These are phyloP conservation scores for Harmothoe impar DNA, from an alignment of 2,888 invertebrate species.

Conservation along the genomic window DNA sequence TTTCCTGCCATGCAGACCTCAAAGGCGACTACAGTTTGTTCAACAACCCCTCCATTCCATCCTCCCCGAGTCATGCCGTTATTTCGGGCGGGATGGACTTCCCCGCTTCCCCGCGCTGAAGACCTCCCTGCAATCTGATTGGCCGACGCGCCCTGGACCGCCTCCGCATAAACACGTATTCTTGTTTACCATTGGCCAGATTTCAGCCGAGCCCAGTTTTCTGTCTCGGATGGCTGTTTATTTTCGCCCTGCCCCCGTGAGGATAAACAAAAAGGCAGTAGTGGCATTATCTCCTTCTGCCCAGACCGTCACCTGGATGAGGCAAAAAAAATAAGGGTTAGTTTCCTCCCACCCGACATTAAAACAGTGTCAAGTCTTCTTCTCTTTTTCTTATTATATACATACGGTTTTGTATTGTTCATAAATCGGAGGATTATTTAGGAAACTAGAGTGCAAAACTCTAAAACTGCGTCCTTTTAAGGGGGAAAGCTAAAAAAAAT, in stretches of 20 bases:
- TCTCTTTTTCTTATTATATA: no score
- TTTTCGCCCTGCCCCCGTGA: neutral
- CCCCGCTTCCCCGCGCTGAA: neutral
- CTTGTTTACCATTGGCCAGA: conserved; percentile 50
- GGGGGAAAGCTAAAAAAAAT: no score
- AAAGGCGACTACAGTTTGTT: neutral
- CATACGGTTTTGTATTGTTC: no score
- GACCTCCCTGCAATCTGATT: neutral
- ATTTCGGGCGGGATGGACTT: neutral
- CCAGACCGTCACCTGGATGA: neutral
- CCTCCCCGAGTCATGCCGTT: neutral
- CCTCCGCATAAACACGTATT: conserved; percentile 41
- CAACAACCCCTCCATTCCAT: conserved; percentile 17
- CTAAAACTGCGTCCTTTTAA: no score
- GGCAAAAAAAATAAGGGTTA: no score
- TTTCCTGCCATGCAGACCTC: neutral
- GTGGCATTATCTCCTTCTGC: neutral
- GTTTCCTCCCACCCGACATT: no score
- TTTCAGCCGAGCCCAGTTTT: neutral
- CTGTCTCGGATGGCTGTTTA: conserved; percentile 8
- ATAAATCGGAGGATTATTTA: no score
- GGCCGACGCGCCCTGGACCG: neutral
- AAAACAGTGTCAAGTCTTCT: no score
- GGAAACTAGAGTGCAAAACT: no score
- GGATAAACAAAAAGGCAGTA: conserved; percentile 39